These are phyloP conservation scores for Erpobdella octoculata DNA, from an alignment of 2,888 invertebrate genomes.

Conservation along the genomic window DNA sequence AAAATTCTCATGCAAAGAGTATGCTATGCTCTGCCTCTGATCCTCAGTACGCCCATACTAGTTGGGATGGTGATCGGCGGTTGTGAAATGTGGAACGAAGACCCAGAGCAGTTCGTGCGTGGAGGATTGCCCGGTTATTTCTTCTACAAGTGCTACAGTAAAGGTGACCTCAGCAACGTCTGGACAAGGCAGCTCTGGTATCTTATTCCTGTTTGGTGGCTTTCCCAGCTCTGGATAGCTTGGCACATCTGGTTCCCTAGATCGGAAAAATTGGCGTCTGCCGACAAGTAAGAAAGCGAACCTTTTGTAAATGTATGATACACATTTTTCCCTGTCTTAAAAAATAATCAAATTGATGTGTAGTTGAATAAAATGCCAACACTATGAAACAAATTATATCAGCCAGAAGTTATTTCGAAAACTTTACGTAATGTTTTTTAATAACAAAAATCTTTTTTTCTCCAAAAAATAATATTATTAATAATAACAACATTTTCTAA, in stretches of 20 bases:
- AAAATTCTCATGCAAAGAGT: conserved; percentile 33
- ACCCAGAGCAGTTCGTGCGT: conserved; percentile 24
- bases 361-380: too few relatives aligned
- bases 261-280: conserved; percentile 44
- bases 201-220: conserved; percentile 44
- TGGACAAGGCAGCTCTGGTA: conserved; percentile 25
- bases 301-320: too few relatives aligned
- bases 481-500: too few relatives aligned
- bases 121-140: conserved; percentile 20
- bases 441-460: too few relatives aligned
- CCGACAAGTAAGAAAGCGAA: conserved; percentile 48
- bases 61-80: conserved; percentile 26
- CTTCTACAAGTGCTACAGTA: conserved; percentile 31
- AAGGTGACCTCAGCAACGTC: neutral
- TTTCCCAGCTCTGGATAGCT: conserved; percentile 45
- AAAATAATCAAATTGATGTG: too few relatives aligned
- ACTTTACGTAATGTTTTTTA: too few relatives aligned
- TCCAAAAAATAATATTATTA: too few relatives aligned
- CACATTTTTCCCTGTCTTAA: too few relatives aligned
- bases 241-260: conserved; percentile 47
- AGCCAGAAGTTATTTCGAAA: too few relatives aligned
- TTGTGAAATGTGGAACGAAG: conserved; percentile 28
- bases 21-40: conserved; percentile 53
- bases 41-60: conserved; percentile 48
- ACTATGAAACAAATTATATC: too few relatives aligned